A percentile compares a stretch with the other conserved stretches of the same genome.
These are phyloP conservation scores for Artibeus lituratus DNA, from an alignment of 2,797 vertebrate species.

Conservation along the genomic window DNA sequence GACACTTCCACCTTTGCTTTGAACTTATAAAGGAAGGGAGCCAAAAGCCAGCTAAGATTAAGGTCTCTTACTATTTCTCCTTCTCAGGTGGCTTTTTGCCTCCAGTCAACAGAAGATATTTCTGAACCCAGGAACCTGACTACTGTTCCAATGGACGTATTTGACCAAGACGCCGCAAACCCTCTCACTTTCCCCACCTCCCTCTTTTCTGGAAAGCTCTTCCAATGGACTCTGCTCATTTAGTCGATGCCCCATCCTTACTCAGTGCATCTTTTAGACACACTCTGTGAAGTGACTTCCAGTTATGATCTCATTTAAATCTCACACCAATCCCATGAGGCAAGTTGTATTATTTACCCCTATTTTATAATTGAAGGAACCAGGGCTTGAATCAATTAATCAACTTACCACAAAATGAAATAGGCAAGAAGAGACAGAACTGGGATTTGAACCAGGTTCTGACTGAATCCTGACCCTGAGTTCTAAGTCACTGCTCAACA, in stretches of 20 bases:
- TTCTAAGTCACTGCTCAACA: background rate
- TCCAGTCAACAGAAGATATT: background rate
- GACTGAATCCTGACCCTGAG: background rate
- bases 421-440: background rate
- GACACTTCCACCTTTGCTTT: background rate
- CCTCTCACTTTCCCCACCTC: fast-evolving
- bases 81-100: background rate
- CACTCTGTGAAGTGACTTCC: background rate
- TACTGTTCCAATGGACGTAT: background rate
- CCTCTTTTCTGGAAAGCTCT: background rate
- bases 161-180: background rate
- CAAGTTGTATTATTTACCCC: background rate
- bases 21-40: background rate
- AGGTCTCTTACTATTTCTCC: background rate
- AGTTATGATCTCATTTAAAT: background rate
- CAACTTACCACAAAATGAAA: background rate
- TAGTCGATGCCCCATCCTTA: no score
- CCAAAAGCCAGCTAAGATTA: background rate
- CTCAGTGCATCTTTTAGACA: background rate
- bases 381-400: background rate
- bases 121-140: background rate
- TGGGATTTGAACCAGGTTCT: background rate
- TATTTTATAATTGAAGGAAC: background rate
- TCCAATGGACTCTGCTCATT: background rate
- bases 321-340: background rate